Conservation (phyloP, 1,140 invertebrate species). For the Cotesia typhae region DNA sequence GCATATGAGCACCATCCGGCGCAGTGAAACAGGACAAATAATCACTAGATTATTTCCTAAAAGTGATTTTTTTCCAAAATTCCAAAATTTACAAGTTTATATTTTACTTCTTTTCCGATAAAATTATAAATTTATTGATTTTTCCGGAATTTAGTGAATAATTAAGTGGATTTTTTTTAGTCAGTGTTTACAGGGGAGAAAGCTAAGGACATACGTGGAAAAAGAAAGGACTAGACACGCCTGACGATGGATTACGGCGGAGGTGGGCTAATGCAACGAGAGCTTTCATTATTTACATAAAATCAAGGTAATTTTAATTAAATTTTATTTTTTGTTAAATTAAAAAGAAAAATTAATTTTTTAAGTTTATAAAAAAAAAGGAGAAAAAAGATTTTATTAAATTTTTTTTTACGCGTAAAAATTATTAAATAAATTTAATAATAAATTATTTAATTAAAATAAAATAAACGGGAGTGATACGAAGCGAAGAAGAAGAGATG, state of each 20-base stretch:
- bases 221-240: slow-evolving; percentile 21
- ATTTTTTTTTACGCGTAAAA: too few relatives aligned
- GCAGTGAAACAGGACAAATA: neutral
- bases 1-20: neutral
- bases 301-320: too few relatives aligned
- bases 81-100: too few relatives aligned
- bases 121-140: too few relatives aligned
- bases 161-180: too few relatives aligned
- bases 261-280: neutral
- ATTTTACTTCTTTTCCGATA: too few relatives aligned
- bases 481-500: neutral
- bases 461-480: neutral
- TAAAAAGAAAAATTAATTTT: too few relatives aligned
- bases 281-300: neutral
- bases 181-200: neutral
- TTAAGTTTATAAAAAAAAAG: neutral
- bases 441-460: too few relatives aligned
- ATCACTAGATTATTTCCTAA: neutral
- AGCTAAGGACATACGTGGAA: neutral
- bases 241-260: slow-evolving; percentile 28
- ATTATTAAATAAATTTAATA: too few relatives aligned
- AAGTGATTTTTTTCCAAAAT: neutral
- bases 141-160: too few relatives aligned
- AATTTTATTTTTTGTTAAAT: too few relatives aligned
- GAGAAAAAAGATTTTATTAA: neutral